Conservation (phyloP, 2,797 vertebrate genomes). For the Enteromius argenteus region DNA sequence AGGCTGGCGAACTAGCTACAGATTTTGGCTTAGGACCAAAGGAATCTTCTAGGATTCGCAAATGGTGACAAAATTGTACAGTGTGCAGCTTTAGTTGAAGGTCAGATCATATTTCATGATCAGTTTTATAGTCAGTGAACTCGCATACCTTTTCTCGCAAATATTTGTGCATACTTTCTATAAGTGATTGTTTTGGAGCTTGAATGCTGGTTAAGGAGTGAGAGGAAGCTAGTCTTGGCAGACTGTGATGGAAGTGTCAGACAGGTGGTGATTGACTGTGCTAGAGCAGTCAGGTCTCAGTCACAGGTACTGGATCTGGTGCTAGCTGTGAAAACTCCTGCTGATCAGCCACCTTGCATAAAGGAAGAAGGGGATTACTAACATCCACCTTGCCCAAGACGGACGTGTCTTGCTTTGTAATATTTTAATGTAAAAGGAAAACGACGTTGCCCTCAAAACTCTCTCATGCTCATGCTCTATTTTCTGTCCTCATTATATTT, state of each 20-base stretch:
- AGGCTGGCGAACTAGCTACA: neutral
- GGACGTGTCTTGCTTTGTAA: neutral
- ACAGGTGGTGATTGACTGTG: conserved; percentile 30
- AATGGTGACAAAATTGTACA: neutral
- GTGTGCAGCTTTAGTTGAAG: neutral
- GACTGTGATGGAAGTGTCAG: conserved; percentile 31
- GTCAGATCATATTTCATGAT: neutral
- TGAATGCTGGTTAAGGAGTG: conserved; percentile 3
- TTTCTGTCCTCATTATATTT: conserved; percentile 31
- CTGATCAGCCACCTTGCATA: conserved; percentile 41
- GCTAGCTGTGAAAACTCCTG: conserved; percentile 18
- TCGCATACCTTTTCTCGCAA: neutral
- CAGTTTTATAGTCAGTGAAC: neutral
- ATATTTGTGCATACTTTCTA: neutral
- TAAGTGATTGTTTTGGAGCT: neutral
- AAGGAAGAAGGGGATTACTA: conserved; percentile 16
- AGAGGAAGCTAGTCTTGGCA: conserved; percentile 29
- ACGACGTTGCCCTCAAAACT: neutral
- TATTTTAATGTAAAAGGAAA: conserved; percentile 1
- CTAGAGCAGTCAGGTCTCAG: conserved; percentile 36
- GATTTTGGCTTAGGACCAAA: neutral
- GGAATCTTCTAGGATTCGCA: neutral
- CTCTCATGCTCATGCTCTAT: conserved; percentile 3
- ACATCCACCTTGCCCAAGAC: conserved; percentile 20
- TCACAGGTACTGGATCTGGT: conserved; percentile 25